Evolutionary conservation across 53 echinoderm and acorn worm species (phyloP).

Genomic region (Luidia sarsii): DNA sequence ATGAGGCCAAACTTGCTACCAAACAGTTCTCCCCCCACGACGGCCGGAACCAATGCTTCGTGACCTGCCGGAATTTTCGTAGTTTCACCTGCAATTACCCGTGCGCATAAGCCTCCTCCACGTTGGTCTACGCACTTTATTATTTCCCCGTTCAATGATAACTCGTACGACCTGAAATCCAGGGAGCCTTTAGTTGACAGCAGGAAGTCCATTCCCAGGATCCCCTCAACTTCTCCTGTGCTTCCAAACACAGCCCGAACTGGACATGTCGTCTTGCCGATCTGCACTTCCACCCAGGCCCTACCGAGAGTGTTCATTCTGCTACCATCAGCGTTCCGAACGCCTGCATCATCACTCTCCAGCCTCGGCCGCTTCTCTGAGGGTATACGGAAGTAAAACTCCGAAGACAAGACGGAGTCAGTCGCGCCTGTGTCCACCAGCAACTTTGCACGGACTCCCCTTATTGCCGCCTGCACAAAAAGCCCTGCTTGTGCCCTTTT

Average conservation of each 20-base stretch:
- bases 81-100: constrained; percentile 33
- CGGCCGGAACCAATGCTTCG: constrained; percentile 21
- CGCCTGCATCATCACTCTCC: not conserved
- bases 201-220: constrained; percentile 47
- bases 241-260: constrained; percentile 45
- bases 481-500: constrained; percentile 3
- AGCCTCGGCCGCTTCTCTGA: constrained; percentile 24
- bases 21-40: not conserved
- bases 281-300: constrained; percentile 34
- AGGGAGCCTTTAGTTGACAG: not conserved
- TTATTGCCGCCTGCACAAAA: constrained; percentile 5
- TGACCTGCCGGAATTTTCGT: constrained; percentile 25
- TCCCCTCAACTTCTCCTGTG: constrained; percentile 30
- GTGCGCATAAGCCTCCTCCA: constrained; percentile 13
- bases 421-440: constrained; percentile 52
- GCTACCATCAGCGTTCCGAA: constrained; percentile 50
- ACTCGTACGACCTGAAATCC: constrained; percentile 1
- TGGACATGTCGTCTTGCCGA: constrained; percentile 1
- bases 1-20: not conserved
- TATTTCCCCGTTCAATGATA: constrained; percentile 10
- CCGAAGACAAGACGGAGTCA: constrained; percentile 47
- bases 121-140: constrained; percentile 12
- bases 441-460: constrained; percentile 29
- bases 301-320: constrained; percentile 24
- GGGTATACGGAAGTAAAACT: constrained; percentile 33